Base-by-base conservation (phyloP, 2,888 invertebrate genomes). In the Halictus ligatus region DNA sequence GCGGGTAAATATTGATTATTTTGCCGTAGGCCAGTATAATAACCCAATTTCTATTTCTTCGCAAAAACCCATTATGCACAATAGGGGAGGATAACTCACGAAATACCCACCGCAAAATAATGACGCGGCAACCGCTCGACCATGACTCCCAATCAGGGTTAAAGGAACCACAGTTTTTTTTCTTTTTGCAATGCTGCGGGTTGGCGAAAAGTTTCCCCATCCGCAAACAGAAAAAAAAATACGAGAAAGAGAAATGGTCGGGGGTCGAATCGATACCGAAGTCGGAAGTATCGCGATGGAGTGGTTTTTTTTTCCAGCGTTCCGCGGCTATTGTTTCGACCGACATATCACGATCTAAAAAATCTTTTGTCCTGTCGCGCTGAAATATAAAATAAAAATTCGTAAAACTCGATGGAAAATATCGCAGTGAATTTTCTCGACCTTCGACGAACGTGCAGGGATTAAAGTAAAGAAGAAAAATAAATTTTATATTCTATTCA, bases 121-220 rank as follows among this genome's bases (percentile, higher is more conserved):
- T 35, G 18, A 13, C 29, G 18, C 3, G 25, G 58, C 58, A n/a
- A 1, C 46, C 29, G 54, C 3, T 25, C 15, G 35, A 46, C 21
- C 71, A 60, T 15, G 69, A 50, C 64, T 46, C 60, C 21, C 71
- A 64, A 64, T 73, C 69, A 67, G 58, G 71, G 79, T 81, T 78
- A 54, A 87, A 86, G 79, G 72, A 81, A 50, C 79, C 74, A 74
- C 54, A 74, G 75, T 48, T 75, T 85, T 85, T 35, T 35, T 35
- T 35, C 4, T 35, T 35, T 76, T 35, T 48, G 46, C 74, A 78
- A 74, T 69, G 84, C 58, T 69, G n/a, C 78, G 21, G 64, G 75
- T 60, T 50, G 54, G 71, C 74, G 60, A 86, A 84, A 88, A 81
- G 81, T 86, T 84, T 64, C 29, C 18, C 72, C 50, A 21, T n/a